phyloP scores from a whole-genome alignment of 2,113 vertebrate species.

The Pseudopodoces humilis region DNA sequence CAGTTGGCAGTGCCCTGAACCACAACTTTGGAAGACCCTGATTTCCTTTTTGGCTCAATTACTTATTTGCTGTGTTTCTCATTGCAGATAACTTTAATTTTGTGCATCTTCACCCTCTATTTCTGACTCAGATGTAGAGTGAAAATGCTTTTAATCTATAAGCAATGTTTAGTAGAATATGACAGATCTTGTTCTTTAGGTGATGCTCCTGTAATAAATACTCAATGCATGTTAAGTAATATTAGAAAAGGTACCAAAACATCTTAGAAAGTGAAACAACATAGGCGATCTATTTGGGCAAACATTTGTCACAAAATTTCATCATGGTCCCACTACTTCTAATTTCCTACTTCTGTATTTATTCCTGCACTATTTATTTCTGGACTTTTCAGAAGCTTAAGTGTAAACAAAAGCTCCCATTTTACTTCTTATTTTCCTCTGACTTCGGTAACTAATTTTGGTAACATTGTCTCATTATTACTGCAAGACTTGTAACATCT shows the following conservation, averaged over 20 bases:
- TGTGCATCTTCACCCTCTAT: not conserved
- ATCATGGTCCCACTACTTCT: not conserved
- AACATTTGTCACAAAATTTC: not conserved
- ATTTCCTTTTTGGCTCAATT: not conserved
- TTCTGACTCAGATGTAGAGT: not conserved
- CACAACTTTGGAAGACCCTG: not conserved
- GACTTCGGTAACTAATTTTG: not conserved
- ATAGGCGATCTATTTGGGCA: not conserved
- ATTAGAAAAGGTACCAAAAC: not conserved
- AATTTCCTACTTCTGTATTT: not conserved
- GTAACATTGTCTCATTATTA: not conserved
- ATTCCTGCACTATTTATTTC: not conserved
- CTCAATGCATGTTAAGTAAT: not conserved
- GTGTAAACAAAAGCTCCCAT: not conserved
- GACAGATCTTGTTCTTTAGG: not conserved
- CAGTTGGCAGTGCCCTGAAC: not conserved
- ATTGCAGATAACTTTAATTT: not conserved
- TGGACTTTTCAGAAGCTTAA: not conserved
- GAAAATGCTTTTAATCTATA: not conserved
- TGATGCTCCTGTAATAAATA: not conserved
- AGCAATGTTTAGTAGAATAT: not conserved
- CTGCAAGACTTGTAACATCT: not conserved
- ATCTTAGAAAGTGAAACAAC: not conserved
- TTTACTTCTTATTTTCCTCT: not conserved
- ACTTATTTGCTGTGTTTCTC: not conserved